A percentile compares a stretch with the other conserved stretches of the same genome.
Evolutionary conservation across 2,113 vertebrate genomes (phyloP).

Genomic region (Nesoenas mayeri): DNA sequence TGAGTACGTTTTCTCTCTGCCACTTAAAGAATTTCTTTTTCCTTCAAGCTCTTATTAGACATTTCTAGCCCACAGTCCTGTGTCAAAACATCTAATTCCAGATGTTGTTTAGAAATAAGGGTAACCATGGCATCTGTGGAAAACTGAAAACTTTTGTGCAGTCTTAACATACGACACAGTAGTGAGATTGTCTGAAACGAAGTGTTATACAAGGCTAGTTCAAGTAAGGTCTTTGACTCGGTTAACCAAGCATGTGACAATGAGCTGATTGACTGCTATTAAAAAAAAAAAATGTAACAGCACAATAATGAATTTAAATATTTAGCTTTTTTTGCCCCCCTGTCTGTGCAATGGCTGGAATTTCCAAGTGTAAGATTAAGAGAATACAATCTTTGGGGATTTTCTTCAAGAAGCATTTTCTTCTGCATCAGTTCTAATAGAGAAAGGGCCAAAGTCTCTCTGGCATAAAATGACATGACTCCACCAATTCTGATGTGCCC

Average conservation of each 20-base stretch:
- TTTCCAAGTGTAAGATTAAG: neutral
- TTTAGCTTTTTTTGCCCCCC: constrained; percentile 1
- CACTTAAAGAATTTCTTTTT: constrained; percentile 51
- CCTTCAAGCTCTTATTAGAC: neutral
- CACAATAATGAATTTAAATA: constrained; percentile 13
- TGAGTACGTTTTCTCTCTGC: neutral
- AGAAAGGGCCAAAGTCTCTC: neutral
- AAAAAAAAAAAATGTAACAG: neutral
- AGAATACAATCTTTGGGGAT: neutral
- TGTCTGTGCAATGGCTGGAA: neutral
- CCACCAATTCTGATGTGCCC: neutral
- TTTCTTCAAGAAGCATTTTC: neutral
- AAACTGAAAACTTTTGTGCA: constrained; percentile 71
- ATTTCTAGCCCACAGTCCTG: constrained; percentile 7
- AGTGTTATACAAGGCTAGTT: constrained; percentile 50
- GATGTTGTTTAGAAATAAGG: constrained; percentile 67
- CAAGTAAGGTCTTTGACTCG: constrained; percentile 50
- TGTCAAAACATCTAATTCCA: constrained; percentile 60
- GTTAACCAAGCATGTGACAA: constrained; percentile 8
- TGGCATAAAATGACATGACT: neutral
- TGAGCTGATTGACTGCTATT: constrained; percentile 34
- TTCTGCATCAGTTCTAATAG: neutral
- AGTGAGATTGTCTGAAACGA: constrained; percentile 56
- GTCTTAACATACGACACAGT: constrained; percentile 15
- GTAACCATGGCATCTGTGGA: constrained; percentile 70